Conservation (phyloP, 2,113 vertebrate genomes). For the Melierax canorus region DNA sequence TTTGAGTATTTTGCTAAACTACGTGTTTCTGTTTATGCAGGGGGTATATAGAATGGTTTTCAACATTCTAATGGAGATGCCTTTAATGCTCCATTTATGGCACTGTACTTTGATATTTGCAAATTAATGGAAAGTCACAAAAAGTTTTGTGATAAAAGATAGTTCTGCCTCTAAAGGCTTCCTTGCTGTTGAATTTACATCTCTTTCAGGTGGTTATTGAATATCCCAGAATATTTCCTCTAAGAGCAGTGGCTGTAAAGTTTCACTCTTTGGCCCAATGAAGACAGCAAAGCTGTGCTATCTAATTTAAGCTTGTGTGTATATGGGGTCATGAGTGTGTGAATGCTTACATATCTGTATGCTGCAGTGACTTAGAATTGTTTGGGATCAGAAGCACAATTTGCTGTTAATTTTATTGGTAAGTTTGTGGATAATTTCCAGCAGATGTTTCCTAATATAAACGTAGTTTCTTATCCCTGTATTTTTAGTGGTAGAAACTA, state of each 20-base stretch:
- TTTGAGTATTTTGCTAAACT: neutral
- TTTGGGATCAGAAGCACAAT: neutral
- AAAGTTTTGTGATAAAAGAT: neutral
- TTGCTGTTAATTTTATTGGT: neutral
- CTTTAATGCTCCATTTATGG: neutral
- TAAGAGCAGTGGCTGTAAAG: neutral
- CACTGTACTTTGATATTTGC: neutral
- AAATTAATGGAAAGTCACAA: neutral
- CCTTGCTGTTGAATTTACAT: neutral
- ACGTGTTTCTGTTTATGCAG: neutral
- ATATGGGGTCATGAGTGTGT: neutral
- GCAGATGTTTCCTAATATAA: neutral
- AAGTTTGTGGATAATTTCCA: neutral
- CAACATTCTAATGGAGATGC: neutral
- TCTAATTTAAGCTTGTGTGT: neutral
- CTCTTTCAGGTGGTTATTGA: neutral
- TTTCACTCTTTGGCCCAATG: neutral
- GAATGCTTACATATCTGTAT: neutral
- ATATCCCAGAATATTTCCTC: neutral
- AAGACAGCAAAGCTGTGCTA: neutral
- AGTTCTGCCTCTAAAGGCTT: neutral
- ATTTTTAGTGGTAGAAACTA: neutral
- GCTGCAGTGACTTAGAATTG: neutral
- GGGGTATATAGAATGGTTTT: neutral
- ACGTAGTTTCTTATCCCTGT: neutral